phyloP scores from a whole-genome alignment of 1,140 invertebrate genomes.

The Neuroterus valhalla region DNA sequence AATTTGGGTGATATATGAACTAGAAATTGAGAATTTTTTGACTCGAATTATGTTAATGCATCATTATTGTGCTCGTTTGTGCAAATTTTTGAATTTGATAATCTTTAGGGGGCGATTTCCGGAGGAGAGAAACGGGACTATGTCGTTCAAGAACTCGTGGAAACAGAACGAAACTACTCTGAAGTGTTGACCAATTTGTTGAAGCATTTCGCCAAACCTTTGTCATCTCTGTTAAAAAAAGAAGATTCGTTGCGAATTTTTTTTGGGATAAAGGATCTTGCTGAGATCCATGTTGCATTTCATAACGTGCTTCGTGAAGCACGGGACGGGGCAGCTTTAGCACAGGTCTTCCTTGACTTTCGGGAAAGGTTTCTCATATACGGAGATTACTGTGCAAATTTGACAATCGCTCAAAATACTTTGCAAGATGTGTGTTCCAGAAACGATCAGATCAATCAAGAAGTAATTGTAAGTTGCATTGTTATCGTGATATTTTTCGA shows the following conservation, averaged over 20 bases:
- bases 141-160: slow-evolving; percentile 95
- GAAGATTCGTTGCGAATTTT: slow-evolving; percentile 89
- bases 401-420: slow-evolving; percentile 86
- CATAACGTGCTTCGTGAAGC: slow-evolving; percentile 86
- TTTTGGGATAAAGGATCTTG: slow-evolving; percentile 91
- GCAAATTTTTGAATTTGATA: neutral
- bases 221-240: slow-evolving; percentile 83
- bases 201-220: slow-evolving; percentile 85
- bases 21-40: too few relatives aligned
- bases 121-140: slow-evolving; percentile 94
- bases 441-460: slow-evolving; percentile 77
- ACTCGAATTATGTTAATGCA: neutral
- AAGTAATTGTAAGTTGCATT: slow-evolving; percentile 75
- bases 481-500: slow-evolving; percentile 10
- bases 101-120: slow-evolving; percentile 56
- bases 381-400: slow-evolving; percentile 95
- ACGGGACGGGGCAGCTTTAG: slow-evolving; percentile 71
- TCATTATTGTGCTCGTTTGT: neutral
- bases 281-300: slow-evolving; percentile 90
- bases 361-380: slow-evolving; percentile 94
- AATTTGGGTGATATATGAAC: too few relatives aligned
- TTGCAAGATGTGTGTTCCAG: slow-evolving; percentile 85
- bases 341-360: slow-evolving; percentile 90
- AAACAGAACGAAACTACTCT: slow-evolving; percentile 98
- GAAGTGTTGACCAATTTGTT: slow-evolving; percentile 93